These are phyloP conservation scores for Mungos mungo DNA, from an alignment of 2,113 vertebrate species.

Conservation along the genomic window DNA sequence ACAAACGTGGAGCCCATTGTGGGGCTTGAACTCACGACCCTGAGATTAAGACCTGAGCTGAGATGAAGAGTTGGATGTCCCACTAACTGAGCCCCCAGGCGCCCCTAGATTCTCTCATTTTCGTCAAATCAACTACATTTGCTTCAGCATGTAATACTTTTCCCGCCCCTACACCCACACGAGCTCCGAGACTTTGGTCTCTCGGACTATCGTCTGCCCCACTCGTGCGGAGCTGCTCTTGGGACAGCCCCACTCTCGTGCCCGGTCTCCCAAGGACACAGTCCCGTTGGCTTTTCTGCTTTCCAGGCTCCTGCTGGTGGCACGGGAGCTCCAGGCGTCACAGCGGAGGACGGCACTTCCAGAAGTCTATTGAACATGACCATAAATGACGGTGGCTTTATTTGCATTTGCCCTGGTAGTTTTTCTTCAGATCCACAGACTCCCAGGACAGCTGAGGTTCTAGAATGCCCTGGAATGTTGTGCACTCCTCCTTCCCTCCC, in stretches of 20 bases:
- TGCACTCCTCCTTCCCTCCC: not conserved
- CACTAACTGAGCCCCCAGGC: too few relatives aligned
- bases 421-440: not conserved
- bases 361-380: not conserved
- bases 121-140: not conserved
- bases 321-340: not conserved
- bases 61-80: too few relatives aligned
- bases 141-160: rapidly evolving
- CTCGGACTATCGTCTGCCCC: rapidly evolving
- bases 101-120: not conserved
- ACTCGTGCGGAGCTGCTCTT: not conserved
- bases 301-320: not conserved
- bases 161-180: rapidly evolving
- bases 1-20: too few relatives aligned
- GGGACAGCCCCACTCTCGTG: rapidly evolving
- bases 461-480: not conserved
- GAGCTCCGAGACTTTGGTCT: not conserved
- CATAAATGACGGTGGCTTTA: not conserved
- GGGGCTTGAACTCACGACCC: too few relatives aligned
- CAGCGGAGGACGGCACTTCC: not conserved
- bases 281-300: not conserved
- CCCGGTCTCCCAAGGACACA: rapidly evolving
- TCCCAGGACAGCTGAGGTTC: not conserved
- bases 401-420: not conserved
- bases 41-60: too few relatives aligned